phyloP scores from a whole-genome alignment of 2,888 invertebrate species.

The Hydrotaea cyrtoneurina region DNA sequence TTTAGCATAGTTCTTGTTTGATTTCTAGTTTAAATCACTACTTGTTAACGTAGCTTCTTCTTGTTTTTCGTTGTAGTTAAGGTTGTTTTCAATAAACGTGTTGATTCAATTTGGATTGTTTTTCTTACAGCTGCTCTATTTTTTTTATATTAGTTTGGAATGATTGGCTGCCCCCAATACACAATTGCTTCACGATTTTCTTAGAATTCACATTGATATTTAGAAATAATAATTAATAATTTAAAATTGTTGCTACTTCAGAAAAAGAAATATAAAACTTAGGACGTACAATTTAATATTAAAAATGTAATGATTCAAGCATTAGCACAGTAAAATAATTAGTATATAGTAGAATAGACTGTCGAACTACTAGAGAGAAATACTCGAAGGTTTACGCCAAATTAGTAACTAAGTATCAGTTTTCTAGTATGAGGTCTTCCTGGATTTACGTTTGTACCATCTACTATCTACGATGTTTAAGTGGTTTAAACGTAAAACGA shows the following conservation, averaged over 20 bases:
- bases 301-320: slow-evolving; percentile 62
- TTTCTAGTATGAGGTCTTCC: background rate
- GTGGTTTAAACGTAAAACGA: background rate
- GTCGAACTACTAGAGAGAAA: slow-evolving; percentile 1
- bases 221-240: slow-evolving; percentile 35
- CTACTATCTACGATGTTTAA: background rate
- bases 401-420: background rate
- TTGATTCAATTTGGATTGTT: slow-evolving; percentile 63
- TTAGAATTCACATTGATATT: slow-evolving; percentile 66
- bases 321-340: slow-evolving; percentile 59
- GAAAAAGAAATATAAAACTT: slow-evolving; percentile 60
- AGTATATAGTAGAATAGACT: slow-evolving; percentile 26
- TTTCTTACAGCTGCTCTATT: slow-evolving; percentile 64
- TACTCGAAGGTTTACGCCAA: background rate
- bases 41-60: slow-evolving; percentile 60
- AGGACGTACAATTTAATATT: slow-evolving; percentile 41
- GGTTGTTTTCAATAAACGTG: slow-evolving; percentile 54
- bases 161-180: slow-evolving; percentile 81
- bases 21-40: slow-evolving; percentile 63
- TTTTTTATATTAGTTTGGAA: slow-evolving; percentile 65
- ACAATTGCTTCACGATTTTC: slow-evolving; percentile 81
- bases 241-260: slow-evolving; percentile 59
- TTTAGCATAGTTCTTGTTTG: slow-evolving; percentile 37
- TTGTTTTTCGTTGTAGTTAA: slow-evolving; percentile 54
- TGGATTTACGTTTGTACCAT: background rate